Conservation (phyloP, 2,888 invertebrate species). For the Diachrysia chrysitis region DNA sequence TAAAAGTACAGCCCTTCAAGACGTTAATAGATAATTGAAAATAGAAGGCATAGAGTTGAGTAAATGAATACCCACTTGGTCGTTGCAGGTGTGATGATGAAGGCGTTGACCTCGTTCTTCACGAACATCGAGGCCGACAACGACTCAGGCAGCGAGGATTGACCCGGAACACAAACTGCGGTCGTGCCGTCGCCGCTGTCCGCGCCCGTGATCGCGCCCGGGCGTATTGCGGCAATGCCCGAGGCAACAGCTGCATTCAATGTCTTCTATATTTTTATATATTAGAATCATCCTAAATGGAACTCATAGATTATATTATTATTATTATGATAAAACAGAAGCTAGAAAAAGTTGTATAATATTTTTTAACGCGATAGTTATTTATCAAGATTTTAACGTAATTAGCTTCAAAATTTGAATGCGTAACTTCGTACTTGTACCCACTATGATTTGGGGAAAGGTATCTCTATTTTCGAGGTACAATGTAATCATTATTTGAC, state of each 20-base stretch:
- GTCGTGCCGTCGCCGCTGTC: constrained; percentile 62
- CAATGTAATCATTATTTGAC: constrained; percentile 51
- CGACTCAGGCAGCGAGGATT: constrained; percentile 87
- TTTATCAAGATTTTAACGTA: constrained; percentile 71
- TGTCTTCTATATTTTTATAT: constrained; percentile 78
- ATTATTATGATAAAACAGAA: constrained; percentile 72
- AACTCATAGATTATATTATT: constrained; percentile 75
- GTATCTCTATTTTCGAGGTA: constrained; percentile 41
- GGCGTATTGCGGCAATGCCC: constrained; percentile 46
- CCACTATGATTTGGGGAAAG: constrained; percentile 42
- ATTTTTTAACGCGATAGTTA: constrained; percentile 77
- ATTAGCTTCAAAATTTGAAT: constrained; percentile 62
- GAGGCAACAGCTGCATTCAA: constrained; percentile 63
- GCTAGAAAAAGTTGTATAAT: constrained; percentile 80
- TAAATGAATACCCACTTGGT: constrained; percentile 5
- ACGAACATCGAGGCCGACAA: constrained; percentile 91
- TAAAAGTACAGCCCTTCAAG: too few species aligned
- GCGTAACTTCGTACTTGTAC: constrained; percentile 51
- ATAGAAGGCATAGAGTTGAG: too few species aligned
- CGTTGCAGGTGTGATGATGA: constrained; percentile 91
- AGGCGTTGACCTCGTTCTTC: constrained; percentile 93
- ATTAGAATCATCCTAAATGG: constrained; percentile 73
- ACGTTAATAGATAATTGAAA: too few species aligned
- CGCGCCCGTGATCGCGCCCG: constrained; percentile 55
- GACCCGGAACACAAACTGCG: constrained; percentile 71